Base-by-base conservation (phyloP, 2,888 invertebrate genomes). In the Dryocosmus kuriphilus region DNA sequence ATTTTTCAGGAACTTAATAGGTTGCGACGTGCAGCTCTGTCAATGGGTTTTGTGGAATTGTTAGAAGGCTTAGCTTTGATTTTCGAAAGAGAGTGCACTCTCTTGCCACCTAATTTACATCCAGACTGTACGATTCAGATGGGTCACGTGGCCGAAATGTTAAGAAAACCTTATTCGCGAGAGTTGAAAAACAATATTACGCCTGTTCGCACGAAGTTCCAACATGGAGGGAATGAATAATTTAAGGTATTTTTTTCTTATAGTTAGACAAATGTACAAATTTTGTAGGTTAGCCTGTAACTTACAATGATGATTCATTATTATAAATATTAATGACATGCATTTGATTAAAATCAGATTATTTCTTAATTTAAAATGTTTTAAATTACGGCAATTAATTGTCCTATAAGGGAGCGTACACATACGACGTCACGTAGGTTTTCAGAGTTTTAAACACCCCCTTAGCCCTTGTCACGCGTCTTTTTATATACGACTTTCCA, bases 61-160 rank as follows among this genome's bases (percentile, higher is more conserved):
- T 92, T 99, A 27, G 96, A 96, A 81, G 96, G 97, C 1, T 93
- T 99, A 87, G 97, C 98, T 0, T 94, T 94, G 76, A 96, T 98
- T 80, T 93, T 99, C 83, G 98, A 99, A 87, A 94, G 98, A 76
- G 99, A 99, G 91, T 96, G 97, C 86, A 94, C 95, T 0, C 92
- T 96, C 77, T 92, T 98, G 76, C 96, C 97, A 0, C 94, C 95
- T 16, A 94, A 94, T 79, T 92, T 97, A 19, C 96, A 97, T 89
- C 96, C 97, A 0, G 98, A 98, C 89, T 97, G 97, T 89, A 95
- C 97, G 0, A 92, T 98, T 78, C 98, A 98, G 90, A 93, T 98
- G 79, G 96, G 97, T 22, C 98, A 98, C 91, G 98, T 98, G 0
- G 96, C 97, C 6, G 95, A 95, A 67, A 95, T 96, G 81, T 92